Evolutionary conservation across 2,113 vertebrate genomes (phyloP), one percentile per base, ranked within the genome.

Genomic region (Scomber japonicus): DNA sequence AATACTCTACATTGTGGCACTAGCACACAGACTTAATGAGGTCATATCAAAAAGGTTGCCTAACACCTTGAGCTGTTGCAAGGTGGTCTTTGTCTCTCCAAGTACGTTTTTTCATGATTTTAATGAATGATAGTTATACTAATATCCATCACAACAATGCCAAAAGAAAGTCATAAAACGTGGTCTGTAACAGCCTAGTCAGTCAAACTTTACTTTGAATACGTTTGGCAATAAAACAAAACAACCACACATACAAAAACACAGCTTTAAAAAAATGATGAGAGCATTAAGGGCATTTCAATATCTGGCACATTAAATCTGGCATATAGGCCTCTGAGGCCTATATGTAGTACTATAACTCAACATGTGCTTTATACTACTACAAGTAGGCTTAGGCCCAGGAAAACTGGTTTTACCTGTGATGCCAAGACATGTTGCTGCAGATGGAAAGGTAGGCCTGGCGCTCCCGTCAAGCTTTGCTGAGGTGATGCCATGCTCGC

Each of bases 361-460:
- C 35, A 81, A 62, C 62, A 44, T 21, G 49, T 78, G 77, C 57
- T 62, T 46, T 27, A 73, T 15, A 27, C 19, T 17, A 49, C 56
- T 63, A 14, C 3, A 8, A 46, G 21, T 0, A 65, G 56, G 55
- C 54, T 11, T 10, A 30, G 31, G 55, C 65, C 30, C 44, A 62
- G 63, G 19, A 77, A 72, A 93, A 85, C 65, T 12, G 84, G 77
- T 88, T 93, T 89, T 97, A 99, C 98, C 97, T 98, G 97, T 0
- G 98, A 98, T 66, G 98, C 98, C 93, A 99, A 91, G 88, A 99
- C 96, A 11, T 99, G 98, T 88, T 98, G 98, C 90, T 99, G 98
- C 83, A 99, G 96, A 89, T 99, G 98, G 84, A 99, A 99, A 24
- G 98, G 98, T 75, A 99, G 88, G 64, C 97, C 95, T 0, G 94